These are phyloP conservation scores for Grapholita molesta DNA, from an alignment of 1,140 invertebrate genomes.

Conservation along the genomic window DNA sequence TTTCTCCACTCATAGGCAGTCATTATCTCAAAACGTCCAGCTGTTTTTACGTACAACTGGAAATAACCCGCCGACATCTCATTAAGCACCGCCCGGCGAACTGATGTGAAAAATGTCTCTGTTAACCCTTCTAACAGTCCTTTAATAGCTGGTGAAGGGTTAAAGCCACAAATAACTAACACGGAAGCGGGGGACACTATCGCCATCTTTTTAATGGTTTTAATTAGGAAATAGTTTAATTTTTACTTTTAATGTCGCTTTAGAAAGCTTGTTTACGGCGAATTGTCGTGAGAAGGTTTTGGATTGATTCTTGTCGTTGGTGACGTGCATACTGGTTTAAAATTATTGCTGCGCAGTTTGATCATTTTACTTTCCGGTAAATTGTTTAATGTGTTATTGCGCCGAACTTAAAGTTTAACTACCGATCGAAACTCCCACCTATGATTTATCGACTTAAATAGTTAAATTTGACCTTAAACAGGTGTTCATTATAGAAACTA, in stretches of 20 bases:
- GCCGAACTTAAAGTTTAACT: neutral
- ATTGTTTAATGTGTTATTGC: neutral
- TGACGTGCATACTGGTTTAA: neutral
- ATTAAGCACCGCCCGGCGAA: constrained; percentile 65
- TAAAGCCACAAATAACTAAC: constrained; percentile 68
- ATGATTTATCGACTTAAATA: neutral
- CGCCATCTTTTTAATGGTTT: constrained; percentile 67
- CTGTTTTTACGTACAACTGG: constrained; percentile 38
- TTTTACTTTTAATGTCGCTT: constrained; percentile 43
- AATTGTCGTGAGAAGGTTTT: constrained; percentile 64
- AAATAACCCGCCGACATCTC: constrained; percentile 72
- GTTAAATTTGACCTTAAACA: neutral
- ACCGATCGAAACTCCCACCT: neutral
- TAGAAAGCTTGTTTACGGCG: constrained; percentile 39
- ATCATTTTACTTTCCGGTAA: neutral
- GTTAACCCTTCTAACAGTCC: constrained; percentile 65
- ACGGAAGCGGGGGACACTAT: constrained; percentile 61
- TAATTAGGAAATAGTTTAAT: constrained; percentile 76
- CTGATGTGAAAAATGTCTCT: constrained; percentile 72
- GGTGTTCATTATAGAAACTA: neutral
- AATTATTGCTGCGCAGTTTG: neutral
- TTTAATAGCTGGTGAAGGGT: constrained; percentile 69
- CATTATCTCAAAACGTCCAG: constrained; percentile 20
- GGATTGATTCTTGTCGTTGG: neutral
- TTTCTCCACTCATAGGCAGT: neutral